A percentile compares a stretch with the other conserved stretches of the same genome.
Conservation (phyloP, 2,113 vertebrate species). For the Lasiurus borealis region DNA sequence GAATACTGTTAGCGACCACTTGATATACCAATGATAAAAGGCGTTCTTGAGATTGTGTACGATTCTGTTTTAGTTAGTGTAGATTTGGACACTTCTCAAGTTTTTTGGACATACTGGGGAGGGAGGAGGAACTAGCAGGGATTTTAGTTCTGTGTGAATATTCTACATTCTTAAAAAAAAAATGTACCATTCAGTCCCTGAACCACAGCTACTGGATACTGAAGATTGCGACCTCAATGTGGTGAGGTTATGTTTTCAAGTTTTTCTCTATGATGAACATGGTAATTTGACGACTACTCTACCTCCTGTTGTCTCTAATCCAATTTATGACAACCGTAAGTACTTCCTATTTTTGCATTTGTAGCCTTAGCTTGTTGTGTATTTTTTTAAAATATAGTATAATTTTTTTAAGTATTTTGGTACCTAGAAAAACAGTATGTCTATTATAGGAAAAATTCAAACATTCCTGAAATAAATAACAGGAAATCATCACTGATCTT, state of each 20-base stretch:
- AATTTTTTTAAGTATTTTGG: constrained; percentile 39
- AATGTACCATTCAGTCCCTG: constrained; percentile 88
- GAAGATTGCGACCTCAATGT: constrained; percentile 98
- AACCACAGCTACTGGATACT: constrained; percentile 93
- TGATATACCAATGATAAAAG: constrained; percentile 13
- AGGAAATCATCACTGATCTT: neutral
- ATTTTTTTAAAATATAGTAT: neutral
- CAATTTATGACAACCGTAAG: constrained; percentile 99
- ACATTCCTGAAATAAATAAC: neutral
- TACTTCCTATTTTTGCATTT: constrained; percentile 76
- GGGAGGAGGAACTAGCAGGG: neutral
- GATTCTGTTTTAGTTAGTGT: neutral
- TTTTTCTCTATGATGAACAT: constrained; percentile 92
- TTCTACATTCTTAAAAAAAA: neutral
- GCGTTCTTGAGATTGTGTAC: neutral
- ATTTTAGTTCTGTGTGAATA: constrained; percentile 25
- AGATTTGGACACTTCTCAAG: neutral
- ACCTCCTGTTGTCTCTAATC: constrained; percentile 95
- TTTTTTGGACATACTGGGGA: neutral
- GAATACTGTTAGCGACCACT: neutral
- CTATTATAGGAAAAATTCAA: constrained; percentile 52
- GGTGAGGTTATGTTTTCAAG: constrained; percentile 98
- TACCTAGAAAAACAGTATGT: constrained; percentile 39
- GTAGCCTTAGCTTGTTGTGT: neutral
- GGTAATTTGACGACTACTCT: constrained; percentile 91